Conservation (phyloP, 2,888 invertebrate genomes). For the Eupeodes latifasciatus region DNA sequence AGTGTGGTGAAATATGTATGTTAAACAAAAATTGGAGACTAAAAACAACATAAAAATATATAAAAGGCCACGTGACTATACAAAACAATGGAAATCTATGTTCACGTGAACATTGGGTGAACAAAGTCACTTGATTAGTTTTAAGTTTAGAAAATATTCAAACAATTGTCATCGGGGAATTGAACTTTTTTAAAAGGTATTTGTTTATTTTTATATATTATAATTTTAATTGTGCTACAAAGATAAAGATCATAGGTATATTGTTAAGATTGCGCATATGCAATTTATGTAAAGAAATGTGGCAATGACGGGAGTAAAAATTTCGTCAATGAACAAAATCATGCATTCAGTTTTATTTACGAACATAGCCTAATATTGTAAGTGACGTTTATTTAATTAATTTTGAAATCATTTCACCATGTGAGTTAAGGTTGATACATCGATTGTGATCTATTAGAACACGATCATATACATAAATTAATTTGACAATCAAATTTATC, state of each 20-base stretch:
- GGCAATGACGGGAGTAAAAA: slow-evolving; percentile 3
- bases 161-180: slow-evolving; percentile 21
- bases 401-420: too few relatives aligned
- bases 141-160: slow-evolving; percentile 26
- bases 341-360: neutral
- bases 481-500: too few relatives aligned
- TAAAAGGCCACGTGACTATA: slow-evolving; percentile 26
- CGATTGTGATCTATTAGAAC: too few relatives aligned
- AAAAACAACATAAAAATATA: slow-evolving; percentile 13
- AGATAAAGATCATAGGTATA: neutral
- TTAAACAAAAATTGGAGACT: neutral
- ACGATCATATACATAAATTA: too few relatives aligned
- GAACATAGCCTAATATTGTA: too few relatives aligned
- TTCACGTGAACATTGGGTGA: slow-evolving; percentile 64
- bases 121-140: slow-evolving; percentile 66
- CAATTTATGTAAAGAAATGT: too few relatives aligned
- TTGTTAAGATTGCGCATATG: neutral
- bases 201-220: neutral
- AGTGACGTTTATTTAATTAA: too few relatives aligned
- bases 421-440: too few relatives aligned
- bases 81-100: slow-evolving; percentile 44
- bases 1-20: neutral
- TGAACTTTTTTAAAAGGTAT: slow-evolving; percentile 7
- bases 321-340: slow-evolving; percentile 1
- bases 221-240: neutral